Evolutionary conservation across 2,888 invertebrate genomes (phyloP), one percentile per base, ranked within the genome.

Genomic region (Drosophila cognata): DNA sequence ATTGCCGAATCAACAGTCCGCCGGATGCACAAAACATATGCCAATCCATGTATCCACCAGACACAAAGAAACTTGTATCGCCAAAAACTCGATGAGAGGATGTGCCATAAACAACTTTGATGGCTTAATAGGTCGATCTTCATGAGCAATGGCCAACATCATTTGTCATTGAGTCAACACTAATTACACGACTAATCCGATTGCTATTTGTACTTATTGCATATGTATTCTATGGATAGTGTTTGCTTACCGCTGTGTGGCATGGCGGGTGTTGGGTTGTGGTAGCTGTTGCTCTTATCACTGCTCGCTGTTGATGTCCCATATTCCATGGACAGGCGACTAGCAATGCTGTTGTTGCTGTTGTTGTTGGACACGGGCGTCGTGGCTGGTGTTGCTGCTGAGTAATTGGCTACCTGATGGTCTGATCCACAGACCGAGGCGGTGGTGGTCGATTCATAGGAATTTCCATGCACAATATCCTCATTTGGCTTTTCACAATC

Each of bases 361-460:
- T 77, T 90, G 74, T 55, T 88, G 73, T 73, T 89, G 71, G 67
- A 79, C 38, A 65, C 81, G 52, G 75, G 76, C 66, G 64, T 74
- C 21, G 81, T 87, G 28, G 81, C 64, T 53, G 81, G 63, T 56
- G 78, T 77, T 85, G 84, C 83, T 81, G 81, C 74, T 81, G 90
- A 81, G 82, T 92, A 92, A 89, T 89, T 92, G 69, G 84, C 90
- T 63, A 91, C 88, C 89, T 92, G 93, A 77, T 92, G 92, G 81
- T 92, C 92, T 60, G 92, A 91, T 81, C 92, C 92, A 90, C 92
- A 92, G 77, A 89, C 85, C 74, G 92, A 91, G 71, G 80, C 85
- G 48, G 84, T 88, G 81, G 90, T 84, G 56, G 90, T 81, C 69
- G 91, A 81, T 56, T 89, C 91, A 82, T 91, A 92, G 62, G 92